Evolutionary conservation across 2,113 vertebrate species (phyloP).

Genomic region (Nerophis lumbriciformis): DNA sequence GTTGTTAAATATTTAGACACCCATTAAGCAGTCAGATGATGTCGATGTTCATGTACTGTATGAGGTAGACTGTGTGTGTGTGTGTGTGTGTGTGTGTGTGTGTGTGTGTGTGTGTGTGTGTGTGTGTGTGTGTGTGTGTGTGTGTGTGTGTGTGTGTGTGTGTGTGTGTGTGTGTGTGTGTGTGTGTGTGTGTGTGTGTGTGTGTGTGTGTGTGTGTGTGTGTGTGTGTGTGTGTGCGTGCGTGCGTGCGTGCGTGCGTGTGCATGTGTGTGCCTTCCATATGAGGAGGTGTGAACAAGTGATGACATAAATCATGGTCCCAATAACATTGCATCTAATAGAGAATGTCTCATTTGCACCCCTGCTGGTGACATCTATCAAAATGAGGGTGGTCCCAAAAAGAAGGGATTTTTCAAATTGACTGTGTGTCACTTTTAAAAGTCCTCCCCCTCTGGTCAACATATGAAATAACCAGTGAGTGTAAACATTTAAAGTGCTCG

Average conservation of each 20-base stretch:
- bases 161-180: background rate
- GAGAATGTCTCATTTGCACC: too few relatives aligned
- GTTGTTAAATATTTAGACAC: slow-evolving; percentile 63
- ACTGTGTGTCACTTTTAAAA: too few relatives aligned
- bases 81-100: background rate
- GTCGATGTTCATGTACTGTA: slow-evolving; percentile 29
- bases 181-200: background rate
- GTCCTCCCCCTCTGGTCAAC: too few relatives aligned
- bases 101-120: background rate
- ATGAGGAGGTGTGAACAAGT: too few relatives aligned
- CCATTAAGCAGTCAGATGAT: slow-evolving; percentile 23
- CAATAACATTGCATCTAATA: too few relatives aligned
- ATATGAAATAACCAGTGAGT: too few relatives aligned
- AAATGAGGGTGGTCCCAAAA: too few relatives aligned
- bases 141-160: background rate
- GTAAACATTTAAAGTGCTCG: too few relatives aligned
- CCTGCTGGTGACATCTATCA: too few relatives aligned
- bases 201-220: background rate
- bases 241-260: background rate
- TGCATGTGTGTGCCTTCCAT: background rate
- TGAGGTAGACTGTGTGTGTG: background rate
- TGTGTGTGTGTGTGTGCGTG: background rate
- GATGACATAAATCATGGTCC: too few relatives aligned
- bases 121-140: background rate
- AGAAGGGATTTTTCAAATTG: too few relatives aligned